Percentiles rank a stretch among this genome's conserved stretches.
These are phyloP conservation scores for Mythimna vitellina DNA, from an alignment of 2,888 invertebrate genomes.

Conservation along the genomic window DNA sequence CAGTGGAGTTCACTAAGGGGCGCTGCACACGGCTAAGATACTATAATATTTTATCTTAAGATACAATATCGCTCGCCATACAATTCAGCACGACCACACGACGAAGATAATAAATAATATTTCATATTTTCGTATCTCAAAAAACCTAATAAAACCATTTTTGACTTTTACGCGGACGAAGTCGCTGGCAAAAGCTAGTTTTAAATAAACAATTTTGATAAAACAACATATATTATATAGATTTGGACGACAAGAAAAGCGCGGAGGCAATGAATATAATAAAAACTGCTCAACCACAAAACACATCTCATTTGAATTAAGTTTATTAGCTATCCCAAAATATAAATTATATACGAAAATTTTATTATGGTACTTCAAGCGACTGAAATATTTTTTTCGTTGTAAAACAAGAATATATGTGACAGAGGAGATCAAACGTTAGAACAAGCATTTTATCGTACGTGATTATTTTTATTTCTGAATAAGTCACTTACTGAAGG, in stretches of 20 bases:
- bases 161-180: too few relatives aligned
- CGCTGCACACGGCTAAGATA: too few relatives aligned
- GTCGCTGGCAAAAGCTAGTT: too few relatives aligned
- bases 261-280: not conserved
- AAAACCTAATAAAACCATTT: too few relatives aligned
- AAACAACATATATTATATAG: not conserved
- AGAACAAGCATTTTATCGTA: conserved; percentile 13
- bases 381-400: conserved; percentile 20
- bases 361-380: conserved; percentile 5
- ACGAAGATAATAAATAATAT: too few relatives aligned
- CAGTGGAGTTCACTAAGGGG: too few relatives aligned
- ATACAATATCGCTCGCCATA: too few relatives aligned
- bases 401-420: conserved; percentile 35
- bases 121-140: too few relatives aligned
- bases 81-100: too few relatives aligned
- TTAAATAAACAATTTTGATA: not conserved
- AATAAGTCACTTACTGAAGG: conserved; percentile 46
- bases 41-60: too few relatives aligned
- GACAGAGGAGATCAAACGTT: conserved; percentile 29
- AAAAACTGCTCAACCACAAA: conserved; percentile 6
- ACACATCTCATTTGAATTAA: conserved; percentile 17
- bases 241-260: not conserved
- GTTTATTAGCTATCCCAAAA: conserved; percentile 3
- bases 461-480: conserved; percentile 21
- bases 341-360: conserved; percentile 38